Conservation (phyloP, 1,140 invertebrate species). For the Plutomurus gul region DNA sequence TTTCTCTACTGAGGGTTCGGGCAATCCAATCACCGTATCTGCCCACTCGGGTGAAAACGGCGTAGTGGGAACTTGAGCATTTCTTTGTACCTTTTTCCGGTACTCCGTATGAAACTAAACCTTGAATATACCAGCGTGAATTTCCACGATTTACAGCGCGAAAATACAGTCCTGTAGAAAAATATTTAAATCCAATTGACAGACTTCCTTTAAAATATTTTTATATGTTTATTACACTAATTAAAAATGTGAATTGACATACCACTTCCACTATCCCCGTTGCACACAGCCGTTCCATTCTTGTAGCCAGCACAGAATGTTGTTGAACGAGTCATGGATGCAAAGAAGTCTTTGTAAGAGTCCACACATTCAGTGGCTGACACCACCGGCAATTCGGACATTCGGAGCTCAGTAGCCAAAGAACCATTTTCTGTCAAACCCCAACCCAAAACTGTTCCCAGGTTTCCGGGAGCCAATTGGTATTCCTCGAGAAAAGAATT, state of each 20-base stretch:
- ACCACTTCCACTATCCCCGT: conserved; percentile 41
- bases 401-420: conserved; percentile 34
- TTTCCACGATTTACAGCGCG: conserved; percentile 38
- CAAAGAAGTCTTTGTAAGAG: conserved; percentile 52
- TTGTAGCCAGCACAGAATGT: conserved; percentile 51
- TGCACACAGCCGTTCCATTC: conserved; percentile 47
- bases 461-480: conserved; percentile 46
- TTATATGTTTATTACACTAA: not conserved
- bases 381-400: conserved; percentile 50
- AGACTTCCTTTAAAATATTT: not conserved
- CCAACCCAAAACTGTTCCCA: conserved; percentile 48
- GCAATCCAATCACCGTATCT: conserved; percentile 52
- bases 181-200: not conserved
- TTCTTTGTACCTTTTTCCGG: conserved; percentile 43
- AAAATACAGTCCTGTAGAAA: conserved; percentile 42
- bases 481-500: conserved; percentile 53
- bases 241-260: not conserved
- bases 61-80: conserved; percentile 50
- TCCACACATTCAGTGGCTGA: conserved; percentile 45
- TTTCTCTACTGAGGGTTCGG: conserved; percentile 47
- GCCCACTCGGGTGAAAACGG: conserved; percentile 51
- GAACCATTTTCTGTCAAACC: conserved; percentile 50
- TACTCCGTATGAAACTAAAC: conserved; percentile 50
- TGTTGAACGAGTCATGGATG: conserved; percentile 49
- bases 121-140: conserved; percentile 52